A percentile compares a stretch with the other conserved stretches of the same genome.
phyloP scores from a whole-genome alignment of 2,888 invertebrate genomes.

The Hermaeophaga mercurialis region DNA sequence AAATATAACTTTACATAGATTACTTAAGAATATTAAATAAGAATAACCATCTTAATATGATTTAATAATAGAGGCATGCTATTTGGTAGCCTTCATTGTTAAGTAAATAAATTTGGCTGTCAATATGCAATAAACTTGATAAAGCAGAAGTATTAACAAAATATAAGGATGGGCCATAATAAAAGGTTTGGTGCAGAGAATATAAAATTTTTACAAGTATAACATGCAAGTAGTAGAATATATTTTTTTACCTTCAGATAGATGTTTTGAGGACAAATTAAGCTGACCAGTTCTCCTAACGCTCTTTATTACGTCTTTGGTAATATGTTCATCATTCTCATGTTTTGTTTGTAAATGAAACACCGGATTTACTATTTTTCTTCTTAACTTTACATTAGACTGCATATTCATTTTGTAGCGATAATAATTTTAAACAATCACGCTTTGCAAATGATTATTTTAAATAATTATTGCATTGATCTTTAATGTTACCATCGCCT shows the following conservation, averaged over 20 bases:
- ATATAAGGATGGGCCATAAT: too few species aligned
- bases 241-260: constrained; percentile 68
- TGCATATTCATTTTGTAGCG: constrained; percentile 25
- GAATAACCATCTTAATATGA: too few species aligned
- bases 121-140: too few species aligned
- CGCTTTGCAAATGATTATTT: constrained; percentile 1
- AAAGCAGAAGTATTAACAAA: too few species aligned
- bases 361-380: constrained; percentile 60
- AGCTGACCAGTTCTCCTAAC: constrained; percentile 82
- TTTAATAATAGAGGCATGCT: too few species aligned
- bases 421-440: neutral
- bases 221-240: neutral
- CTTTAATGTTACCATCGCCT: neutral
- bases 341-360: constrained; percentile 76
- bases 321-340: constrained; percentile 71
- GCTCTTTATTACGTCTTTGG: constrained; percentile 74
- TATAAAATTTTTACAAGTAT: too few species aligned
- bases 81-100: too few species aligned
- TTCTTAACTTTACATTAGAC: constrained; percentile 50
- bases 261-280: constrained; percentile 76
- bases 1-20: too few species aligned
- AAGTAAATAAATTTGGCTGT: too few species aligned
- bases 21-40: too few species aligned
- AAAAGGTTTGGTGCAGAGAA: neutral
- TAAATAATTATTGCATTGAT: neutral